Evolutionary conservation across 2,797 vertebrate species (phyloP), one percentile per base, ranked within the genome.

Genomic region (Macroramphosus scolopax): DNA sequence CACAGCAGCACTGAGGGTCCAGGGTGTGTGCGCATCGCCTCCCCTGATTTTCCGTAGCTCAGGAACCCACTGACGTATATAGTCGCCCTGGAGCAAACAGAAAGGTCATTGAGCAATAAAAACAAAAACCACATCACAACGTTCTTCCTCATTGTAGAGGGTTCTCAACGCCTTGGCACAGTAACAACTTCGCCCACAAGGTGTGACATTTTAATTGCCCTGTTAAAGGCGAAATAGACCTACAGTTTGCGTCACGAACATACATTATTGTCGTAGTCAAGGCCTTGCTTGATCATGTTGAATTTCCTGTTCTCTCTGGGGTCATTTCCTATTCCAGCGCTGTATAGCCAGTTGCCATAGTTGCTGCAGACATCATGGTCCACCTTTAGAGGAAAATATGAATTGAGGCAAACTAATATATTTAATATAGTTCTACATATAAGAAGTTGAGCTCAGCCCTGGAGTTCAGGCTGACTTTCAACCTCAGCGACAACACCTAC

Each of bases 271-370:
- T 93, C 89, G 0, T 92, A 92, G 73, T 93, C 91, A 17, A 90
- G 84, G 43, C 88, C 91, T 78, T 94, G 92, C 64, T 93, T 92
- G 71, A 92, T 87, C 89, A 92, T 84, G 73, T 93, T 93, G 54
- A 92, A 92, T 72, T 91, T 94, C 78, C 92, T 88, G 84, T 81
- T 91, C 52, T 91, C 91, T 80, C 90, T 78, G 1, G 91, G 93
- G 70, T 92, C 89, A 0, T 92, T 94, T 81, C 92, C 92, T 56
- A 91, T 26, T 0, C 91, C 92, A 14, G 92, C 88, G 0, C 87
- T 89, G 83, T 92, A 92, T 0, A 93, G 76, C 91, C 91, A 93
- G 87, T 93, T 93, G 10, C 92, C 90, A 0, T 93, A 93, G 84
- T 93, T 94, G 68, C 91, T 92, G 51, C 88, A 92, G 61, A 92